phyloP scores from a whole-genome alignment of 1,140 invertebrate species.

The Drusus annulatus region DNA sequence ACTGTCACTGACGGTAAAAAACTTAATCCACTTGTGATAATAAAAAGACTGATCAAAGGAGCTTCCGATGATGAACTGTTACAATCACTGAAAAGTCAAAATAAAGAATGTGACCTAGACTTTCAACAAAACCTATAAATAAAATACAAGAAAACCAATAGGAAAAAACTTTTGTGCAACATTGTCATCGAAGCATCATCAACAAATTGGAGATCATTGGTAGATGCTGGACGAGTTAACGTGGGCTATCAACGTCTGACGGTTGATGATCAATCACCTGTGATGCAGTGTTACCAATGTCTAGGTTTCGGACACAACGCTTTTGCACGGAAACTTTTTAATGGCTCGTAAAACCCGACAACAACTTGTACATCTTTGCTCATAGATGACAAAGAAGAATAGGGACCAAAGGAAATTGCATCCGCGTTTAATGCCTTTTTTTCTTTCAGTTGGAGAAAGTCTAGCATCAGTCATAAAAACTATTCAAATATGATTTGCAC shows the following conservation, averaged over 20 bases:
- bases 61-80: neutral
- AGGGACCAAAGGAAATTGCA: no score
- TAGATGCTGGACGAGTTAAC: neutral
- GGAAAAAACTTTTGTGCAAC: neutral
- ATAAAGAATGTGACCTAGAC: neutral
- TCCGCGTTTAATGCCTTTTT: no score
- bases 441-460: no score
- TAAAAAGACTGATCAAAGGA: neutral
- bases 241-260: neutral
- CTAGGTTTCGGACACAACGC: neutral
- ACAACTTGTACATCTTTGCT: no score
- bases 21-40: neutral
- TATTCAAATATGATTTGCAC: no score
- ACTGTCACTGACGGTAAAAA: no score
- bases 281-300: neutral
- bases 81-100: neutral
- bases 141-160: neutral
- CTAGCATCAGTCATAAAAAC: no score
- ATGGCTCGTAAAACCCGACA: no score
- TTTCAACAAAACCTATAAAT: neutral
- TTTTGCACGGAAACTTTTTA: no score
- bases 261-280: neutral
- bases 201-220: neutral
- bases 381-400: no score
- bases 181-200: neutral